Percentiles rank a stretch among this genome's conserved stretches.
These are phyloP conservation scores for Colossoma macropomum DNA, from an alignment of 2,113 vertebrate genomes.

Conservation along the genomic window DNA sequence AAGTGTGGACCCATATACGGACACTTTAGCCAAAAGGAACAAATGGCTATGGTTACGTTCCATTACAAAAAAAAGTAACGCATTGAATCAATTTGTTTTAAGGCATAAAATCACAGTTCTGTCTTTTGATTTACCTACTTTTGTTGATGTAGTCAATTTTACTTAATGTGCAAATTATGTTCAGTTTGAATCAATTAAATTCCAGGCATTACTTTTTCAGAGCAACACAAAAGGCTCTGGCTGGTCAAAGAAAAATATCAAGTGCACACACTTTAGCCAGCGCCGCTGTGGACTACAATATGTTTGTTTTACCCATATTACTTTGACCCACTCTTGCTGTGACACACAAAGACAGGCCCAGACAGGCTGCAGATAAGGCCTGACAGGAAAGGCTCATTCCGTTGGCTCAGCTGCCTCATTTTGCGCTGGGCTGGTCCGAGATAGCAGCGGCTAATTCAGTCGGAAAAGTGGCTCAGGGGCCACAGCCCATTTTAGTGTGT, in stretches of 20 bases:
- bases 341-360: conserved; percentile 15
- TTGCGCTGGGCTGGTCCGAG: conserved; percentile 61
- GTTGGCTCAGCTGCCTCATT: conserved; percentile 60
- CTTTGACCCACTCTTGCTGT: conserved; percentile 24
- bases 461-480: conserved; percentile 61
- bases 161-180: too few relatives aligned
- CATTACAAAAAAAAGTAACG: too few relatives aligned
- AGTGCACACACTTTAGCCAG: too few relatives aligned
- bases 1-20: too few relatives aligned
- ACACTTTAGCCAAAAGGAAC: background rate
- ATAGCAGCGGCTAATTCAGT: conserved; percentile 73
- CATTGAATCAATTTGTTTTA: too few relatives aligned
- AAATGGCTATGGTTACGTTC: background rate
- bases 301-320: background rate
- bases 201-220: too few relatives aligned
- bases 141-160: too few relatives aligned
- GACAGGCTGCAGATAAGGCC: conserved; percentile 29
- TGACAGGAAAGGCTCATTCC: conserved; percentile 39
- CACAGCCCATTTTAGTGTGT: conserved; percentile 69
- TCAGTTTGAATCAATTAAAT: too few relatives aligned
- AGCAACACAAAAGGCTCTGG: too few relatives aligned
- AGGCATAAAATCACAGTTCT: background rate
- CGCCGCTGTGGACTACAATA: background rate
- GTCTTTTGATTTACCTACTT: too few relatives aligned
- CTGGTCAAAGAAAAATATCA: too few relatives aligned